phyloP scores from a whole-genome alignment of 2,888 invertebrate species.

The Helobdella robusta region DNA sequence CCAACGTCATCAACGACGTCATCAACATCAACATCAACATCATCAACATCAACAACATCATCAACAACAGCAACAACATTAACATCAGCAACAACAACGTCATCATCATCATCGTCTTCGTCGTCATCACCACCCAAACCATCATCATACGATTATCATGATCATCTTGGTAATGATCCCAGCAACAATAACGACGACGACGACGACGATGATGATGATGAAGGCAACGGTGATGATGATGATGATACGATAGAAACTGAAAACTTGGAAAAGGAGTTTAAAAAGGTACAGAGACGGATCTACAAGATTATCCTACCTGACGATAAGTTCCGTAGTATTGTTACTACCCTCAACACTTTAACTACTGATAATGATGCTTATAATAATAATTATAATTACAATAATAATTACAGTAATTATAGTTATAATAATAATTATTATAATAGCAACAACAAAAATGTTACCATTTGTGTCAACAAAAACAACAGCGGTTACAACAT shows the following conservation, averaged over 20 bases:
- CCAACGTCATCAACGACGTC: background rate
- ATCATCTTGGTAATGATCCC: background rate
- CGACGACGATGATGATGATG: background rate
- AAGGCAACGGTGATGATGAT: too few species aligned
- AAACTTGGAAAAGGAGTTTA: background rate
- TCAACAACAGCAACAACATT: conserved; percentile 10
- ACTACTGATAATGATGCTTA: background rate
- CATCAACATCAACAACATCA: conserved; percentile 17
- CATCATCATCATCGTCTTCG: conserved; percentile 11
- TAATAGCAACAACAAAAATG: too few species aligned
- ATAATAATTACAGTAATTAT: background rate
- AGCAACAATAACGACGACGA: background rate
- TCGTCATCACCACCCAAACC: conserved; percentile 20
- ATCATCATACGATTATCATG: conserved; percentile 18
- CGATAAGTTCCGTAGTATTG: background rate
- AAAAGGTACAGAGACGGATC: too few species aligned
- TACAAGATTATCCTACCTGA: background rate
- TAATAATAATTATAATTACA: background rate
- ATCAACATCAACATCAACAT: background rate
- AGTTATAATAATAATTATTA: background rate
- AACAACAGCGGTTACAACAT: background rate
- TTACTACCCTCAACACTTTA: background rate
- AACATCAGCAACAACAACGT: conserved; percentile 21
- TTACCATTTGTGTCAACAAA: too few species aligned
- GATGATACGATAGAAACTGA: background rate